Conservation (phyloP, 2,797 vertebrate genomes). For the Spinibarbus caldwelli region DNA sequence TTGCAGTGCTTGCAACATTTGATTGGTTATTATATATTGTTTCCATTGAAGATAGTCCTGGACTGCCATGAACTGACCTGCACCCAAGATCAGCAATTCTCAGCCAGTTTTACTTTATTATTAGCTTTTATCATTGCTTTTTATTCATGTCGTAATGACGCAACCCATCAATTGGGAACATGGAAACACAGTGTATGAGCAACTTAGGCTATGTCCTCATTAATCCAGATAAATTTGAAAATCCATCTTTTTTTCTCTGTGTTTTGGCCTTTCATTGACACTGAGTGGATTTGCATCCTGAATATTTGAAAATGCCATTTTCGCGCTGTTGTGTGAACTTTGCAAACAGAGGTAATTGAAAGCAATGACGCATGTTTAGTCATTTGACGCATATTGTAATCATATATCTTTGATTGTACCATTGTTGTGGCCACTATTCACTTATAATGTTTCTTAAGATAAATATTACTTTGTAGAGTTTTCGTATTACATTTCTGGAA, state of each 20-base stretch:
- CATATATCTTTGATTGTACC: neutral
- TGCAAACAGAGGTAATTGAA: too few species aligned
- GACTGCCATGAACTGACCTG: neutral
- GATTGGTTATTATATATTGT: slow-evolving; percentile 6
- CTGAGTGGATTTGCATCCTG: neutral
- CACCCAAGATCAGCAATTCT: neutral
- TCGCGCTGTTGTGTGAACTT: too few species aligned
- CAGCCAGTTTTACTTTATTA: neutral
- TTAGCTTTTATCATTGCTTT: neutral
- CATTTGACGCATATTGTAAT: too few species aligned
- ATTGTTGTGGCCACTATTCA: neutral
- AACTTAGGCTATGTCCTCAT: neutral
- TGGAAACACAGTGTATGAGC: too few species aligned
- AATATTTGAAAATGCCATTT: too few species aligned
- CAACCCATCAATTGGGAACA: neutral
- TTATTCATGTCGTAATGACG: neutral
- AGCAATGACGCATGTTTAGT: too few species aligned
- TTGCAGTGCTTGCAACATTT: neutral
- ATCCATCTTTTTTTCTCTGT: neutral
- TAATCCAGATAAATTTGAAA: neutral
- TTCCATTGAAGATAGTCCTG: neutral
- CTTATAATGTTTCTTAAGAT: neutral
- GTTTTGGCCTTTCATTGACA: too few species aligned
- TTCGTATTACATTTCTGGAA: neutral
- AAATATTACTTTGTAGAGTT: neutral